A percentile compares a stretch with the other conserved stretches of the same genome.
These are phyloP conservation scores for Epinotia brunnichana DNA, from an alignment of 2,888 invertebrate species.

Conservation along the genomic window DNA sequence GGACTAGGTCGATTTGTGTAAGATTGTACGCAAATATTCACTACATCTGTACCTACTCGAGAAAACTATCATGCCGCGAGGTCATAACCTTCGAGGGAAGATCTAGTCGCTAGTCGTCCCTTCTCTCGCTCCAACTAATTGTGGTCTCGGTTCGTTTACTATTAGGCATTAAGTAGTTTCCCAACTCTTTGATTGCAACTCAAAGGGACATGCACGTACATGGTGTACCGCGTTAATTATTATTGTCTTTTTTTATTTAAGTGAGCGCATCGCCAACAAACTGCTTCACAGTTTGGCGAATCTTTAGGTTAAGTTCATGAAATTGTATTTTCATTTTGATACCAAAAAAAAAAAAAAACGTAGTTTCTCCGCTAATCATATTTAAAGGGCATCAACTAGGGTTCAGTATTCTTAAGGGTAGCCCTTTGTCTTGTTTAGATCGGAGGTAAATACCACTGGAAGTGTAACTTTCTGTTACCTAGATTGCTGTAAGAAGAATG, in stretches of 20 bases:
- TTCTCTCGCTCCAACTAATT: constrained; percentile 1
- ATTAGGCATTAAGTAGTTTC: constrained; percentile 24
- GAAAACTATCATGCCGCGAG: constrained; percentile 5
- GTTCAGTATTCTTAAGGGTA: constrained; percentile 54
- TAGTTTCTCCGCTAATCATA: constrained; percentile 70
- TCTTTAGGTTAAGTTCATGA: too few species aligned
- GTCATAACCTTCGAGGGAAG: not conserved
- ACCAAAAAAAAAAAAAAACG: too few species aligned
- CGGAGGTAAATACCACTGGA: constrained; percentile 17
- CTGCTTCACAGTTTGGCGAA: too few species aligned
- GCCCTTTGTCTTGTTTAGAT: constrained; percentile 54
- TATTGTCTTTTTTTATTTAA: too few species aligned
- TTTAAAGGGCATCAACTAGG: too few species aligned
- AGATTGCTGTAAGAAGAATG: not conserved
- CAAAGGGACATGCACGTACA: constrained; percentile 66
- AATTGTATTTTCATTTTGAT: too few species aligned
- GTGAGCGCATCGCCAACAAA: too few species aligned
- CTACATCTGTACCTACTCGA: too few species aligned
- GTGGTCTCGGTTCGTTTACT: not conserved
- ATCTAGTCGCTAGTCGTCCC: not conserved
- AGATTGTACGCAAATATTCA: too few species aligned
- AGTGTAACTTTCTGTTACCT: not conserved
- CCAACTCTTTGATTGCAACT: constrained; percentile 58
- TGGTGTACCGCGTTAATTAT: too few species aligned
- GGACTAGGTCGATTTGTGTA: too few species aligned